Evolutionary conservation across 2,797 vertebrate genomes (phyloP).

Genomic region (Myotis daubentonii): DNA sequence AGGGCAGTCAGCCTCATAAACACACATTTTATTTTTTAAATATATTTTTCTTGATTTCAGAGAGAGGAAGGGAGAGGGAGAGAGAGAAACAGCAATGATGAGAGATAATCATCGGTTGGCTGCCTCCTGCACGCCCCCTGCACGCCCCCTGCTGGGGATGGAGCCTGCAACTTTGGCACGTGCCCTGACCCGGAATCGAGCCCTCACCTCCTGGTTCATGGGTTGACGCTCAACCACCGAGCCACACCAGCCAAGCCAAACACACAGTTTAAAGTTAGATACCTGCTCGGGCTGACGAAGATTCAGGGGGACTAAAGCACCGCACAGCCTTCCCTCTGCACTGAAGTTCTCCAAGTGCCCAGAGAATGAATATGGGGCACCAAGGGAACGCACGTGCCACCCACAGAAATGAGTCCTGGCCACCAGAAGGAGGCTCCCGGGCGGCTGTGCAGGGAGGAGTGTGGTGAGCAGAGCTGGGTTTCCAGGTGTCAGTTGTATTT

Average conservation of each 20-base stretch:
- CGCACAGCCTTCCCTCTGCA: background rate
- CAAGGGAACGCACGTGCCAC: background rate
- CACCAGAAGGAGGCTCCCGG: too few relatives aligned
- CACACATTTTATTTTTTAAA: background rate
- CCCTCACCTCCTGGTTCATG: background rate
- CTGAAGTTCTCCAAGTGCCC: background rate
- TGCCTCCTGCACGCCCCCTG: background rate
- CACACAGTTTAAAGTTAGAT: background rate
- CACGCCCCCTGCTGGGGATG: background rate
- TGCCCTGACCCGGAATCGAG: background rate
- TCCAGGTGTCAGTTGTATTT: background rate
- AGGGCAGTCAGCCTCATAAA: accelerated
- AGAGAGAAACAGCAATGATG: background rate
- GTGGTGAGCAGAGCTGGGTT: accelerated
- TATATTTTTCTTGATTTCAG: background rate
- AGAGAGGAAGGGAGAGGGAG: background rate
- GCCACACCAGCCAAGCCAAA: background rate
- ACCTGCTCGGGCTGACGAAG: background rate
- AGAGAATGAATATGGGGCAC: background rate
- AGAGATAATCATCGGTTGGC: background rate
- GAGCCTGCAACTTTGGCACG: background rate
- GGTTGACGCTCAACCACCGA: background rate
- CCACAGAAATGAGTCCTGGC: background rate
- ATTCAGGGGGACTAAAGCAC: background rate
- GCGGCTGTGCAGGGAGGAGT: accelerated